Base-by-base conservation (phyloP, 2,888 invertebrate genomes). In the Eupithecia tripunctaria region DNA sequence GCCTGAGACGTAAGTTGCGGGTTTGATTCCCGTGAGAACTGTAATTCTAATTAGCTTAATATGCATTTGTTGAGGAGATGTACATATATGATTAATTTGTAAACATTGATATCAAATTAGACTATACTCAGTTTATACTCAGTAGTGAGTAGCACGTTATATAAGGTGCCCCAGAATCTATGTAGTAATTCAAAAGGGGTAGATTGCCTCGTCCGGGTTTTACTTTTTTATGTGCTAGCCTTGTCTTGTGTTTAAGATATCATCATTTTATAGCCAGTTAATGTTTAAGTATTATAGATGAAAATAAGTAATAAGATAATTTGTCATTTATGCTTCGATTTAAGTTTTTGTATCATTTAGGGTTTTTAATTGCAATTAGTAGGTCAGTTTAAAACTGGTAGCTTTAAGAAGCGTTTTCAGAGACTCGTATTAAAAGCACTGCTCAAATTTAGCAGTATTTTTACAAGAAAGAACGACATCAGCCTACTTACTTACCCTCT, bases 321-420 rank as follows among this genome's bases (percentile, higher is more conserved):
- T 18, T 38, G 2, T 41, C 15, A 41, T 15, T 41, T 43, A 43
- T 18, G 18, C 15, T 18, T 41, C 18, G 7, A 43, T 18, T 41
- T 21, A 51, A 21, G 10, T 51, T 51, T 36, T 8, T 51, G 10
- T 51, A 8, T 51, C 2, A 21, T 21, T 47, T 10, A 47, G 8
- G 47, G 0, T 21, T 51, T 51, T 51, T 51, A 10, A 10, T 51
- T 51, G 8, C 10, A 51, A 21, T 51, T 41, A 62, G 36, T 70
- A 70, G 65, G 74, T 64, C 74, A 51, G 74, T 74, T 74, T 29
- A 65, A 71, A 74, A 74, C 74, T 66, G 70, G 68, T 51, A 70
- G 36, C 29, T 51, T 27, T 66, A 21, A 41, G 25, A 51, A 51
- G 3, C 2, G 51, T 21, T 21, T 3, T 51, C 21, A 51, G 21